Base-by-base conservation (phyloP, 2,113 vertebrate genomes). In the Gila orcuttii region DNA sequence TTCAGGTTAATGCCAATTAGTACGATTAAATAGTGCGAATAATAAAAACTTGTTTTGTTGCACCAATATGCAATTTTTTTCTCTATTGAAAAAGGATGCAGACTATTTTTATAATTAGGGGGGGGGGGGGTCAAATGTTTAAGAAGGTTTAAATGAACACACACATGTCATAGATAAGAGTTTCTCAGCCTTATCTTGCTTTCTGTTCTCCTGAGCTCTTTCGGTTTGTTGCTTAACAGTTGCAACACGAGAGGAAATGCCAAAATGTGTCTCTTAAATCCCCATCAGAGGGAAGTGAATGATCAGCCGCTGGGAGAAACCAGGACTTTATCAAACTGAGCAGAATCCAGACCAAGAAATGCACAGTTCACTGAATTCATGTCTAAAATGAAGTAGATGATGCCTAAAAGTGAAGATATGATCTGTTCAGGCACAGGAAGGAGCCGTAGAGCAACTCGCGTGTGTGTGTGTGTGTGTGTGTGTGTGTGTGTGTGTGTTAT, bases 381-480 rank as follows among this genome's bases (percentile, higher is more conserved):
- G 19, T 57, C 19, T 57, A 10, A 11, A 42, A 31, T 45, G 31
- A 68, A 77, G 45, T 33, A 59, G 33, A 55, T 5, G 50, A 11
- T 78, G 52, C 23, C 52, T 57, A 31, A 64, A 47, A 64, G 45
- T 36, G 25, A 82, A 39, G 50, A 59, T 78, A 47, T 73, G 88
- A 89, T 88, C 71, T 87, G 81, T 78, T 83, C 68, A 87, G 80
- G 80, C 85, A 89, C 89, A 91, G 91, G 91, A 90, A 90, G 69
- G 79, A 88, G 76, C 87, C 81, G 28, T 28, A 28, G 84, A 87
- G 82, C 86, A n/a, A 86, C 90, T 79, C 55, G n/a, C n/a, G 78
- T 47, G 59, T 86, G 84, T 79, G 33, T 36, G 33, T 36, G 33
- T n/a, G n/a, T n/a, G 39, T 42, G 39, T 42, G 8, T 42, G 39